phyloP scores from a whole-genome alignment of 2,113 vertebrate species.

The Neofelis nebulosa region DNA sequence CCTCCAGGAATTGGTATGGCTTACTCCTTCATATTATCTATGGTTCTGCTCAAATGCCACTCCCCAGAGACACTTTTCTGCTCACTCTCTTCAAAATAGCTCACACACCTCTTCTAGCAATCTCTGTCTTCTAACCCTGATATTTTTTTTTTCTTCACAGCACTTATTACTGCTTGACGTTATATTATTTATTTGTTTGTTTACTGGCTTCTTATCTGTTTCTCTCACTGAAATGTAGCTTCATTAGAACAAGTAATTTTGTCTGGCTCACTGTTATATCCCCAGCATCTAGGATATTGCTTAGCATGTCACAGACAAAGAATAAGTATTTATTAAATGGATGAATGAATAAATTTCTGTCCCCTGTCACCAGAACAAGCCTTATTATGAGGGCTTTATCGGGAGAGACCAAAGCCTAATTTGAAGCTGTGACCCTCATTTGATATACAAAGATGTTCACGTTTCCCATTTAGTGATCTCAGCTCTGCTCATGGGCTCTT shows the following conservation, averaged over 20 bases:
- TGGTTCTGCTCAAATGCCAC: not conserved
- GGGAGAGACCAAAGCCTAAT: not conserved
- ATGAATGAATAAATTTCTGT: not conserved
- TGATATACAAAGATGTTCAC: not conserved
- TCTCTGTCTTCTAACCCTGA: not conserved
- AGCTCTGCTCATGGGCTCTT: not conserved
- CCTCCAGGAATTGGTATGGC: not conserved
- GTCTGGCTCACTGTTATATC: not conserved
- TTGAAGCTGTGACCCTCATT: not conserved
- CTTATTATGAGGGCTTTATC: not conserved
- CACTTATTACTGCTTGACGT: not conserved
- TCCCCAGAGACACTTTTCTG: not conserved
- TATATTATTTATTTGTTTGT: not conserved
- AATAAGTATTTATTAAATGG: not conserved
- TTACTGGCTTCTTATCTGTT: not conserved
- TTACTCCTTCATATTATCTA: not conserved
- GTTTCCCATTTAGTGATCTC: not conserved
- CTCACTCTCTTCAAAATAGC: not conserved
- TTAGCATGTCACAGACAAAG: not conserved
- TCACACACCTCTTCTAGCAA: not conserved
- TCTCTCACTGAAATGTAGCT: not conserved
- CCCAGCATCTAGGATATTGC: not conserved
- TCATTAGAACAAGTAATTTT: not conserved
- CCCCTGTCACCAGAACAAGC: not conserved
- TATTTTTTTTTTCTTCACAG: not conserved